Evolutionary conservation across 2,797 vertebrate species (phyloP).

Genomic region (Natrix natrix): DNA sequence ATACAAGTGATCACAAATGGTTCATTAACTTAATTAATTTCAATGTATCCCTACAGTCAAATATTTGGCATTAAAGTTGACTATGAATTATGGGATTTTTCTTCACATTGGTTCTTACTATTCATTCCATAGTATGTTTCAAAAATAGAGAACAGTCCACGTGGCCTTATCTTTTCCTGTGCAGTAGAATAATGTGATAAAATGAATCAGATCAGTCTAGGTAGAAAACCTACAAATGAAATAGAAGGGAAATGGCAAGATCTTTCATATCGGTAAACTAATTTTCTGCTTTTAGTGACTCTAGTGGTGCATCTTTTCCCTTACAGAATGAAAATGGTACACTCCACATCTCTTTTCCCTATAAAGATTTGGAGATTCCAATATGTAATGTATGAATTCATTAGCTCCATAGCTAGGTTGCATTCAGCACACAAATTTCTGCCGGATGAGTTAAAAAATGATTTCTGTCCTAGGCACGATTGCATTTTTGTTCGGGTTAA

Average conservation of each 20-base stretch:
- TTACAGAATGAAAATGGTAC: not conserved
- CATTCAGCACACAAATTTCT: conserved; percentile 12
- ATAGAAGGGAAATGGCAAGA: not conserved
- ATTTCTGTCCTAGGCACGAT: not conserved
- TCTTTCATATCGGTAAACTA: not conserved
- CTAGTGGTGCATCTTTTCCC: not conserved
- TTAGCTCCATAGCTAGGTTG: not conserved
- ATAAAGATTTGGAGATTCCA: not conserved
- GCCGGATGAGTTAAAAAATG: conserved; percentile 21
- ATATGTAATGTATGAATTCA: conserved; percentile 19
- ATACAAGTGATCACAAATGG: conserved; percentile 30
- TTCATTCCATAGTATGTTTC: conserved; percentile 12
- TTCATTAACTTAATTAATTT: conserved; percentile 46
- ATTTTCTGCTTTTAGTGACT: not conserved
- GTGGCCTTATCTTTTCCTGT: conserved; percentile 13
- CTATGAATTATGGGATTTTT: not conserved
- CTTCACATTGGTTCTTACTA: conserved; percentile 39
- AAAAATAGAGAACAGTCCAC: conserved; percentile 25
- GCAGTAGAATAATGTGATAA: not conserved
- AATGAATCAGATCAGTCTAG: not conserved
- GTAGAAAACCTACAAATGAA: not conserved
- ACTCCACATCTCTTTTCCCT: not conserved
- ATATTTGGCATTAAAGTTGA: conserved; percentile 23
- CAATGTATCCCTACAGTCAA: conserved; percentile 49
- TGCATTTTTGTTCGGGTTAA: conserved; percentile 47